Conservation (phyloP, 2,113 vertebrate genomes). For the Cygnus atratus region DNA sequence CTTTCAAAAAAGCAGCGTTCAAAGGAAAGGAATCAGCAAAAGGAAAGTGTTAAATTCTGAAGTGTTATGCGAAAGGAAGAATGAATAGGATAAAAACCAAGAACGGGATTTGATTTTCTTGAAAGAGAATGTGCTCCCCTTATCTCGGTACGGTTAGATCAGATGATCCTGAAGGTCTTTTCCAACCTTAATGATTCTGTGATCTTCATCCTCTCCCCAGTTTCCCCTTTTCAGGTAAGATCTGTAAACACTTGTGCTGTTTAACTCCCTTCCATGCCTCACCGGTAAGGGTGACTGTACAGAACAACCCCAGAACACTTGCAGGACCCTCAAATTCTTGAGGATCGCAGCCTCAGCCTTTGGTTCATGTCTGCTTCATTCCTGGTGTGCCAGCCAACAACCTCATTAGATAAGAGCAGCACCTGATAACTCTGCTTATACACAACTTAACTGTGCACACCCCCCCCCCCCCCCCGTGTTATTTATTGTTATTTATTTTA, state of each 20-base stretch:
- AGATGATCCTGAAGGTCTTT: too few species aligned
- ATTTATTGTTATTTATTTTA: neutral
- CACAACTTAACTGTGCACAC: neutral
- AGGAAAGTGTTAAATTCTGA: neutral
- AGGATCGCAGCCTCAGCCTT: neutral
- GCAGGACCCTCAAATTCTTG: neutral
- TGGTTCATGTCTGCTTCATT: neutral
- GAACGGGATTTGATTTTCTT: neutral
- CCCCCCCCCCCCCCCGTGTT: too few species aligned
- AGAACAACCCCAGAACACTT: too few species aligned
- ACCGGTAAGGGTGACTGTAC: neutral
- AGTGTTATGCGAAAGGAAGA: neutral
- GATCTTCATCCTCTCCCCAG: neutral
- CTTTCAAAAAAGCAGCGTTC: neutral
- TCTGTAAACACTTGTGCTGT: too few species aligned
- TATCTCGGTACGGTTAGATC: too few species aligned
- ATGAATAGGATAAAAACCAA: neutral
- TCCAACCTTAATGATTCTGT: too few species aligned
- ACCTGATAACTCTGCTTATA: neutral
- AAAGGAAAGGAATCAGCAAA: neutral
- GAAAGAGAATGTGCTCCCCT: rapidly evolving
- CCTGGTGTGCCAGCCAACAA: neutral
- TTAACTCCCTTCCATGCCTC: neutral
- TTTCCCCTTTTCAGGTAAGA: neutral
- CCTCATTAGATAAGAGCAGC: neutral